phyloP scores from a whole-genome alignment of 2,797 vertebrate genomes.

The Sebastes goodei region DNA sequence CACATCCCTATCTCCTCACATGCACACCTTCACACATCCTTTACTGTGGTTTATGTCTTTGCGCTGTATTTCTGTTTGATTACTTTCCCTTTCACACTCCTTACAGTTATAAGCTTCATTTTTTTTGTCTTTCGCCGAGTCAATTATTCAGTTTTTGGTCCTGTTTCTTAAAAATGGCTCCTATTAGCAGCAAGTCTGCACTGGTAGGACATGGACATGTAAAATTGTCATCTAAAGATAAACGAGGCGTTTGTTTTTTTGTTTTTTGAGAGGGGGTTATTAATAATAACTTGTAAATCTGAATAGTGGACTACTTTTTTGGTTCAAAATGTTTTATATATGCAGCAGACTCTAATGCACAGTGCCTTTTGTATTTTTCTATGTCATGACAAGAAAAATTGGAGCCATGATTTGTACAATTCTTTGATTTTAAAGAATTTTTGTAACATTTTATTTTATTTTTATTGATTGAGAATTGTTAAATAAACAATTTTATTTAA shows the following conservation, averaged over 20 bases:
- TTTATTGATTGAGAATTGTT: slow-evolving; percentile 78
- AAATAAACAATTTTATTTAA: slow-evolving; percentile 84
- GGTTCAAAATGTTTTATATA: slow-evolving; percentile 56
- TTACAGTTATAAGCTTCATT: not conserved
- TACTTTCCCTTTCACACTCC: slow-evolving; percentile 41
- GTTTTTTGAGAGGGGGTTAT: not conserved
- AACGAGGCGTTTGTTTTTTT: slow-evolving; percentile 2
- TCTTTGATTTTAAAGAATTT: slow-evolving; percentile 72
- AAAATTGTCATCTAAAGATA: slow-evolving; percentile 6
- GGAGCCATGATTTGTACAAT: slow-evolving; percentile 78
- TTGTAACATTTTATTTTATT: slow-evolving; percentile 79
- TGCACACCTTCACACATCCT: slow-evolving; percentile 12
- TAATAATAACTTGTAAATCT: slow-evolving; percentile 41
- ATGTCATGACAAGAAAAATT: slow-evolving; percentile 65
- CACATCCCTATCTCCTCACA: not conserved
- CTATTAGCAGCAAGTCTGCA: slow-evolving; percentile 18
- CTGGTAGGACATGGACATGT: not conserved
- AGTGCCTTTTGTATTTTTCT: slow-evolving; percentile 88
- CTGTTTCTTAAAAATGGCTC: slow-evolving; percentile 6
- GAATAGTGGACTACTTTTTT: slow-evolving; percentile 22
- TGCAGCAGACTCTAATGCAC: slow-evolving; percentile 66
- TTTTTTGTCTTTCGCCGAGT: not conserved
- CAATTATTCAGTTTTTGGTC: not conserved
- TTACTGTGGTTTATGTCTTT: slow-evolving; percentile 30
- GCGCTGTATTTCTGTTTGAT: slow-evolving; percentile 25